Evolutionary conservation across 2,888 invertebrate species (phyloP), one percentile per base, ranked within the genome.

Genomic region (Lycaena phlaeas): DNA sequence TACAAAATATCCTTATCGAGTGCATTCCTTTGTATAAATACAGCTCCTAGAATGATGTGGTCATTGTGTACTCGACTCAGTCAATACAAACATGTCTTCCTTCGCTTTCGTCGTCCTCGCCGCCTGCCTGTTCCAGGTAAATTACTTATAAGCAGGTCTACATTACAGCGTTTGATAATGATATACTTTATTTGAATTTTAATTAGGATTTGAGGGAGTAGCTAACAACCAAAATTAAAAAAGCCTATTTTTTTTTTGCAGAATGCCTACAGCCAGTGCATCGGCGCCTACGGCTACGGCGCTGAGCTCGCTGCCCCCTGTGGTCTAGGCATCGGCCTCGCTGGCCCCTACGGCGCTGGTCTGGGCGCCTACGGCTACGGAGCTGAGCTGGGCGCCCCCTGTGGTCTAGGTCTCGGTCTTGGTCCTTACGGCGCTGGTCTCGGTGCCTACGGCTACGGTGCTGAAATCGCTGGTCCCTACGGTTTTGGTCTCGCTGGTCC

Each of bases 71-170:
- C 17, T 15, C 6, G 15, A 30, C 30, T 30, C 17, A 15, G 30
- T 30, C 30, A 10, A 17, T 17, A 30, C 17, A 30, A 30, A 15
- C 30, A 30, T 30, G 30, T 30, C 30, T 17, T 10, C 10, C 30
- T 14, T 31, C 15, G 31, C 31, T 11, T 1, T 31, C 2, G 31
- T 61, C 1, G 44, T 52, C 17, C 51, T 54, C 11, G 42, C 30
- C 5, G 58, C 2, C 27, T 53, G 14, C 51, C 53, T 11, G 44
- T 53, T 9, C 43, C 40, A 27, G 58, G 57, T 4, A 30, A 30
- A n/a, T n/a, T n/a, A n/a, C n/a, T n/a, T n/a, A n/a, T n/a, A n/a
- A n/a, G n/a, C n/a, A n/a, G n/a, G n/a, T n/a, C n/a, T n/a, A n/a
- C n/a, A n/a, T n/a, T n/a, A n/a, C n/a, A n/a, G n/a, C n/a, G n/a